A percentile compares a stretch with the other conserved stretches of the same genome.
Conservation (phyloP, 2,888 invertebrate genomes). For the Campopleginae sp. region DNA sequence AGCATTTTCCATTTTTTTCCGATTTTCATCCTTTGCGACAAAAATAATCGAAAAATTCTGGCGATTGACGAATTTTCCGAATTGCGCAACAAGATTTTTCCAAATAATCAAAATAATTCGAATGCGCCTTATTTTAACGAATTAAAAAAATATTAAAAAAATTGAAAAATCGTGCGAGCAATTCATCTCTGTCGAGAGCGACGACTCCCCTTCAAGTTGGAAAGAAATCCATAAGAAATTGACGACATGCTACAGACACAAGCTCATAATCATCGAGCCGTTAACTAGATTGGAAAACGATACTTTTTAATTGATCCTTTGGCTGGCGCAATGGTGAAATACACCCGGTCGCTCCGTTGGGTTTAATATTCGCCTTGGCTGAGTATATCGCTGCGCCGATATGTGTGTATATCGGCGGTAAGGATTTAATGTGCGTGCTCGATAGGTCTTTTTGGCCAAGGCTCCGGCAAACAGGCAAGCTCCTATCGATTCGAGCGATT, state of each 20-base stretch:
- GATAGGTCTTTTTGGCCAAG: conserved; percentile 53
- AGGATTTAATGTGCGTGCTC: conserved; percentile 51
- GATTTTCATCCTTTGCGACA: not conserved
- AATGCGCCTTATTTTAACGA: not conserved
- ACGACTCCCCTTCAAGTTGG: conserved; percentile 11
- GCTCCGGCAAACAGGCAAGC: conserved; percentile 22
- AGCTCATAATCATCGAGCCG: conserved; percentile 65
- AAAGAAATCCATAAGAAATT: conserved; percentile 37
- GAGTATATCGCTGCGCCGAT: not conserved
- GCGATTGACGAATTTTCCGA: not conserved
- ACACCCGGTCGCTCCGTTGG: conserved; percentile 49
- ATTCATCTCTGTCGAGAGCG: conserved; percentile 44
- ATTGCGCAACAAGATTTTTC: not conserved
- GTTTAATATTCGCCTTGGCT: conserved; percentile 24
- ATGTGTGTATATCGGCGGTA: conserved; percentile 28
- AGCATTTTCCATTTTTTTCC: not conserved
- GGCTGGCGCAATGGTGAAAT: conserved; percentile 53
- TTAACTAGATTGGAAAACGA: conserved; percentile 68
- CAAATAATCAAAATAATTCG: not conserved
- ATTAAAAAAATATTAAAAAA: conserved; percentile 15
- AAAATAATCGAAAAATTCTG: not conserved
- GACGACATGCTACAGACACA: conserved; percentile 35
- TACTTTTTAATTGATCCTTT: conserved; percentile 67
- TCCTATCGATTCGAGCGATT: conserved; percentile 61
- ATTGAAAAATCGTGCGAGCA: not conserved